Conservation (phyloP, 2,113 vertebrate species). For the Neogobius melanostomus region DNA sequence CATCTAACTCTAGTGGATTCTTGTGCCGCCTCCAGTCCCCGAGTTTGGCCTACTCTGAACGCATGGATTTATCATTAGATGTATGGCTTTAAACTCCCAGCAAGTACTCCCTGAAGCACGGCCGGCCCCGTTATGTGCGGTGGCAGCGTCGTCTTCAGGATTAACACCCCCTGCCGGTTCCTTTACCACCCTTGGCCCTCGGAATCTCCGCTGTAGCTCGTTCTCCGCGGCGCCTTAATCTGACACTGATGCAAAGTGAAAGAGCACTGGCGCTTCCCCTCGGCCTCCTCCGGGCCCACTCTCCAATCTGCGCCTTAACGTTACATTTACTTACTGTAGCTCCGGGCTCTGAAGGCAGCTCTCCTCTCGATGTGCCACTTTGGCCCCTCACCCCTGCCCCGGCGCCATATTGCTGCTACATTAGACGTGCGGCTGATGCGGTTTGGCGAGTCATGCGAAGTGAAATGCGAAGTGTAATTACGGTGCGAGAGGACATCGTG, state of each 20-base stretch:
- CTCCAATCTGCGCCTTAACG: slow-evolving; percentile 54
- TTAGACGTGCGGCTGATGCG: slow-evolving; percentile 55
- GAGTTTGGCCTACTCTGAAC: not conserved
- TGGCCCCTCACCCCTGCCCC: slow-evolving; percentile 1
- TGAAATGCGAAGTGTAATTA: slow-evolving; percentile 71
- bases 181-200: slow-evolving; percentile 54
- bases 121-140: slow-evolving; percentile 24
- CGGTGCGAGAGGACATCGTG: slow-evolving; percentile 65
- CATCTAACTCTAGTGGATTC: not conserved
- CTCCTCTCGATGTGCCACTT: not conserved
- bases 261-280: slow-evolving; percentile 56
- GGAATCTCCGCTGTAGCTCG: slow-evolving; percentile 34
- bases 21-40: not conserved
- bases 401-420: slow-evolving; percentile 17
- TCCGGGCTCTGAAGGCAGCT: slow-evolving; percentile 35
- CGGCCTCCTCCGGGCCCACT: slow-evolving; percentile 36
- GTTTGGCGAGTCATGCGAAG: slow-evolving; percentile 54
- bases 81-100: not conserved
- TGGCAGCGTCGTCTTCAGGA: slow-evolving; percentile 44
- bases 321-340: slow-evolving; percentile 55
- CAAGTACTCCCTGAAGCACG: slow-evolving; percentile 20
- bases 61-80: not conserved
- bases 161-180: slow-evolving; percentile 33
- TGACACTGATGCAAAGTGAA: slow-evolving; percentile 71
- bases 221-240: slow-evolving; percentile 48